Percentiles rank a stretch among this genome's conserved stretches.
These are phyloP conservation scores for Dicranocentrus wangi DNA, from an alignment of 2,888 invertebrate species.

Conservation along the genomic window DNA sequence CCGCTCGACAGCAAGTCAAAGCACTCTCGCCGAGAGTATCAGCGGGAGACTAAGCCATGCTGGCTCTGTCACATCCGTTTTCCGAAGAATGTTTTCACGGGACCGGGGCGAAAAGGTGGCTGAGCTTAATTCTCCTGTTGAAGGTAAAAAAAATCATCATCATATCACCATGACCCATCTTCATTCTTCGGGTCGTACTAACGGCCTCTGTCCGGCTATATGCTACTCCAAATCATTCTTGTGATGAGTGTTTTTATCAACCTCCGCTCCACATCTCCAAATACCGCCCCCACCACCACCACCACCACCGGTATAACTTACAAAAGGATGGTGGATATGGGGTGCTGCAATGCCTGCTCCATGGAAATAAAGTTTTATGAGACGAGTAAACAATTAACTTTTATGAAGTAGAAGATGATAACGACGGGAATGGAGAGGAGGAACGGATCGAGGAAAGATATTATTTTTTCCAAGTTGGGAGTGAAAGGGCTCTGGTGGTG, in stretches of 20 bases:
- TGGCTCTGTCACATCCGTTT: conserved; percentile 72
- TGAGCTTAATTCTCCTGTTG: conserved; percentile 61
- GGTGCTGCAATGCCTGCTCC: no score
- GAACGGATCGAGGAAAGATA: no score
- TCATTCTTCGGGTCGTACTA: background rate
- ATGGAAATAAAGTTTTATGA: conserved; percentile 34
- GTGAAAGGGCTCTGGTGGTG: no score
- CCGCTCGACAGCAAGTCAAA: conserved; percentile 71
- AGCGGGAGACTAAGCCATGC: conserved; percentile 72
- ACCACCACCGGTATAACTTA: no score
- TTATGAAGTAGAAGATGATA: conserved; percentile 20
- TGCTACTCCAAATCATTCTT: no score
- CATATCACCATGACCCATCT: background rate
- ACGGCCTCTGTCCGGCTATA: no score
- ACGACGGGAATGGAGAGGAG: background rate
- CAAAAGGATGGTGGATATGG: no score
- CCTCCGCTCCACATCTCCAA: no score
- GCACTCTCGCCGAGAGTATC: conserved; percentile 72
- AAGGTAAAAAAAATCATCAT: conserved; percentile 41
- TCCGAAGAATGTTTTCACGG: conserved; percentile 72
- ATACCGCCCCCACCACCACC: no score
- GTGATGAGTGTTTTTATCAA: no score
- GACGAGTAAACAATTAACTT: conserved; percentile 42
- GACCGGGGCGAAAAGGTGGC: conserved; percentile 58
- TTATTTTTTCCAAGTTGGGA: no score